Evolutionary conservation across 1,140 invertebrate genomes (phyloP).

Genomic region (Aphidius gifuensis): DNA sequence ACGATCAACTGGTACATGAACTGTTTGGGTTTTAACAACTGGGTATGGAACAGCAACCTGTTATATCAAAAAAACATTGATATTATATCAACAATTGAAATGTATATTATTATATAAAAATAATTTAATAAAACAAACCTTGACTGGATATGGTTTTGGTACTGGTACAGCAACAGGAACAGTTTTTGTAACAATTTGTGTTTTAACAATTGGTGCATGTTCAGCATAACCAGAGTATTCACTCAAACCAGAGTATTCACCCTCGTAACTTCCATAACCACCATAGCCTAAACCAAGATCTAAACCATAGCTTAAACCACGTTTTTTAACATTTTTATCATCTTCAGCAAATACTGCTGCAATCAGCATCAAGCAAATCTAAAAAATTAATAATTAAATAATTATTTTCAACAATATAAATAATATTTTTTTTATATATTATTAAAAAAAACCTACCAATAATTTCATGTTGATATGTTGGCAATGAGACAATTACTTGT

Average conservation of each 20-base stretch:
- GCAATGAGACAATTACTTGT: too few relatives aligned
- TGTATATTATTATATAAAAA: too few relatives aligned
- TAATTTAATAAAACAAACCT: constrained; percentile 33
- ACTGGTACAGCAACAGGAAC: constrained; percentile 41
- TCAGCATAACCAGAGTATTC: constrained; percentile 25
- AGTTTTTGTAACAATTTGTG: constrained; percentile 31
- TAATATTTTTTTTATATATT: neutral
- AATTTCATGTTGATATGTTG: constrained; percentile 43
- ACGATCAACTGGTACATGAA: constrained; percentile 48
- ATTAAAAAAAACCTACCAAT: constrained; percentile 44
- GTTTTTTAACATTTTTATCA: constrained; percentile 46
- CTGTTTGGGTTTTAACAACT: constrained; percentile 46
- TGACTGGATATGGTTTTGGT: constrained; percentile 45
- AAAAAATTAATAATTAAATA: constrained; percentile 8
- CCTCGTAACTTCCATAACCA: constrained; percentile 25
- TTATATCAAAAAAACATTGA: constrained; percentile 35
- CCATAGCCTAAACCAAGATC: constrained; percentile 25
- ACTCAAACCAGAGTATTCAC: constrained; percentile 14
- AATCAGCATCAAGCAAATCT: constrained; percentile 49
- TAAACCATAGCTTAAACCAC: constrained; percentile 36
- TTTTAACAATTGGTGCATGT: constrained; percentile 14
- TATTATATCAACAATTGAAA: too few relatives aligned
- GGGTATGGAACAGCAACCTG: constrained; percentile 50
- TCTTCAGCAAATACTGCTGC: constrained; percentile 40
- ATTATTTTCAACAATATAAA: neutral